phyloP scores from a whole-genome alignment of 1,140 invertebrate species.

The Colletes latitarsis region DNA sequence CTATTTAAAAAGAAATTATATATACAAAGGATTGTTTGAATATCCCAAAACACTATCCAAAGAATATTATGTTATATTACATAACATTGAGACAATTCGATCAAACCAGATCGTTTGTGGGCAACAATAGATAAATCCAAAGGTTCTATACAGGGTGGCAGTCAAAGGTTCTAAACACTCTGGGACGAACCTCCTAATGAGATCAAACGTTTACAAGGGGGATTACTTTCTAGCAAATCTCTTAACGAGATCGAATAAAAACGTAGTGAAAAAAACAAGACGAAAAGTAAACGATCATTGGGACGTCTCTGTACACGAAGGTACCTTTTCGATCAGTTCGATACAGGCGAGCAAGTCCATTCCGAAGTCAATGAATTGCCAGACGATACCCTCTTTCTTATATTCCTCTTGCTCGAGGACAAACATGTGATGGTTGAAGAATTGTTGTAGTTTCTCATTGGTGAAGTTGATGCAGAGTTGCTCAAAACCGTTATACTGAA shows the following conservation, averaged over 20 bases:
- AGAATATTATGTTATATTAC: not conserved
- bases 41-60: not conserved
- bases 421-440: conserved; percentile 99
- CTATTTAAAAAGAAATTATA: not conserved
- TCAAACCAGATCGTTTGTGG: not conserved
- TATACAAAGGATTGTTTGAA: not conserved
- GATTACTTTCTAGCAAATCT: not conserved
- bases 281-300: not conserved
- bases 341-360: conserved; percentile 98
- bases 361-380: conserved; percentile 98
- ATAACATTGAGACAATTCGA: not conserved
- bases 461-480: conserved; percentile 99
- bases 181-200: conserved; percentile 15
- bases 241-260: not conserved
- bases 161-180: not conserved
- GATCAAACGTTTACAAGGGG: conserved; percentile 7
- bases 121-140: not conserved
- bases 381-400: conserved; percentile 95
- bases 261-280: not conserved
- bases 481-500: conserved; percentile 97
- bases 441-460: conserved; percentile 98
- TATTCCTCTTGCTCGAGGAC: conserved; percentile 98
- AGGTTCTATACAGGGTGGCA: not conserved
- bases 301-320: conserved; percentile 20
- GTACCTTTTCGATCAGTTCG: conserved; percentile 98